Conservation (phyloP, 1,140 invertebrate species). For the Trachymyrmex septentrionalis region DNA sequence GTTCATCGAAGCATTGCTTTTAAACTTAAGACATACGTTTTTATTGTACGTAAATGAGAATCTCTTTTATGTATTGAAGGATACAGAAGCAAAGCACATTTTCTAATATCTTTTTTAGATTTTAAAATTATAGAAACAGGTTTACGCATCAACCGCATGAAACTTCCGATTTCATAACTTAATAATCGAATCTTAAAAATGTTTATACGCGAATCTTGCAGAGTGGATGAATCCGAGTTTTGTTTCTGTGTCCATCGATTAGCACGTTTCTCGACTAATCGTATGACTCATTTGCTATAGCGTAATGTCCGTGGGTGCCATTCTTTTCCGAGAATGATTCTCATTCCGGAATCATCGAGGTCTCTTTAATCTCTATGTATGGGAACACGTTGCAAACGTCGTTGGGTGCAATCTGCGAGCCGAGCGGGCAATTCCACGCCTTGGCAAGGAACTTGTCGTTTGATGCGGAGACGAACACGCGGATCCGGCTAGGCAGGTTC, state of each 20-base stretch:
- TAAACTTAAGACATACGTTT: constrained; percentile 42
- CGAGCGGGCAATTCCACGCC: constrained; percentile 74
- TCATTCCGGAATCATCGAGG: background rate
- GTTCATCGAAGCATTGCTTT: constrained; percentile 1
- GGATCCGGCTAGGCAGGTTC: constrained; percentile 73
- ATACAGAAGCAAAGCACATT: constrained; percentile 28
- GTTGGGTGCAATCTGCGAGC: constrained; percentile 70
- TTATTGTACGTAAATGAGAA: constrained; percentile 23
- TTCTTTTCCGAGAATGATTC: background rate
- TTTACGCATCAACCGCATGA: background rate
- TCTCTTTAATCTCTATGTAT: constrained; percentile 59
- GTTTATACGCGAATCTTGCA: background rate
- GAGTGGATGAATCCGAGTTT: background rate
- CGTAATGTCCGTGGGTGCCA: background rate
- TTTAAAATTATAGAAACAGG: background rate
- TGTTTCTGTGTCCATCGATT: constrained; percentile 9
- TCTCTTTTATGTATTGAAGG: constrained; percentile 2
- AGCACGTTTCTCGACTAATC: background rate
- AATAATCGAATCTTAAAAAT: background rate
- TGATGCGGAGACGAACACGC: constrained; percentile 70
- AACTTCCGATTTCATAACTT: background rate
- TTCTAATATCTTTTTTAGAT: background rate
- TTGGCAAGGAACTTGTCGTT: constrained; percentile 68
- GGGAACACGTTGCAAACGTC: constrained; percentile 72
- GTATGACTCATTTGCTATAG: background rate